phyloP scores from a whole-genome alignment of 2,888 invertebrate genomes.

The Latrodectus elegans region DNA sequence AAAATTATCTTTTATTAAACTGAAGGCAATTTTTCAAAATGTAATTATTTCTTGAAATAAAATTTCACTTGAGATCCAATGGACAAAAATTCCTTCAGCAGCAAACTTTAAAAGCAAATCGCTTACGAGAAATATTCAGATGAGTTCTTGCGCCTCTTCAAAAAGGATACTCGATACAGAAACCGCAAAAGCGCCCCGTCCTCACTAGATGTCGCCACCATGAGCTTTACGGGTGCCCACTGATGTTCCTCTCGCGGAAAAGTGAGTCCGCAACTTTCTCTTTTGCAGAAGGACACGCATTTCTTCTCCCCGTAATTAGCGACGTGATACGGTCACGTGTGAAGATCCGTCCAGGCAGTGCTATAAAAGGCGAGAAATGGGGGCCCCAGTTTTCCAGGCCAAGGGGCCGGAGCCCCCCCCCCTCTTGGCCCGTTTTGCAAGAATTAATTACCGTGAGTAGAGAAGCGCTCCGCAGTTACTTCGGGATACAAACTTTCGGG shows the following conservation, averaged over 20 bases:
- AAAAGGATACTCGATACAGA: neutral
- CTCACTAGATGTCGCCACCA: conserved; percentile 67
- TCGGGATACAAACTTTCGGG: conserved; percentile 62
- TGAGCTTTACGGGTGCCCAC: neutral
- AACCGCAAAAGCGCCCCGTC: conserved; percentile 10
- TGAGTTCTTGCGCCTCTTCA: neutral
- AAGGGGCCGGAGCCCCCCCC: conserved; percentile 37
- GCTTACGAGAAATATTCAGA: neutral
- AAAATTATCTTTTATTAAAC: too few species aligned
- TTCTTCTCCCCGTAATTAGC: conserved; percentile 60
- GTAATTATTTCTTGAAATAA: too few species aligned
- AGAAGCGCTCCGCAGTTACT: conserved; percentile 50
- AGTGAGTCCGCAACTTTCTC: conserved; percentile 13
- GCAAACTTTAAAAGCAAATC: too few species aligned
- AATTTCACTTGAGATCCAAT: too few species aligned
- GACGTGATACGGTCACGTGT: conserved; percentile 54
- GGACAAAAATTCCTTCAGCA: too few species aligned
- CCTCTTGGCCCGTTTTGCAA: conserved; percentile 38
- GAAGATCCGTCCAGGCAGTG: conserved; percentile 55
- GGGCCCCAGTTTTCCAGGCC: conserved; percentile 59
- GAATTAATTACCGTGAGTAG: conserved; percentile 69
- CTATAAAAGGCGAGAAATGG: conserved; percentile 66
- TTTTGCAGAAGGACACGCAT: conserved; percentile 37
- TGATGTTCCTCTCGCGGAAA: conserved; percentile 13
- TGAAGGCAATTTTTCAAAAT: too few species aligned